Percentiles rank a stretch among this genome's conserved stretches.
Evolutionary conservation across 2,888 invertebrate genomes (phyloP).

Genomic region (Epinotia nisella): DNA sequence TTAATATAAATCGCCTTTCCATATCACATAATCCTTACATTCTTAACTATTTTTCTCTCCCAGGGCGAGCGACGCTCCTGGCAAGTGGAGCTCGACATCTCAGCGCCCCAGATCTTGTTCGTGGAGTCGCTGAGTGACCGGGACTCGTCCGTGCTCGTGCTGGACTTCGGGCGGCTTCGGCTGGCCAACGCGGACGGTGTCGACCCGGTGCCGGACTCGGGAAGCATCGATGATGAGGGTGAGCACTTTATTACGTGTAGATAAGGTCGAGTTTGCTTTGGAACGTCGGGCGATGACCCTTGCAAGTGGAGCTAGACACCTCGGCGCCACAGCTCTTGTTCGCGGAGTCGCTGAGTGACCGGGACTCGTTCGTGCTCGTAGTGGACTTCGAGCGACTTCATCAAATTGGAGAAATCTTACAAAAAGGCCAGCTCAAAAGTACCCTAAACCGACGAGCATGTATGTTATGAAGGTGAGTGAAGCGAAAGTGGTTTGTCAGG

Average conservation of each 20-base stretch:
- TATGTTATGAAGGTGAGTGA: too few relatives aligned
- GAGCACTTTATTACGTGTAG: background rate
- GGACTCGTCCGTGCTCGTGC: constrained; percentile 91
- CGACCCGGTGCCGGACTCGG: constrained; percentile 46
- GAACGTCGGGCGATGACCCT: background rate
- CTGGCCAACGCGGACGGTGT: constrained; percentile 65
- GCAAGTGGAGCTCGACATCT: constrained; percentile 96
- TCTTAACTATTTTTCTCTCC: background rate
- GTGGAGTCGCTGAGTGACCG: constrained; percentile 92
- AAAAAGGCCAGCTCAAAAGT: too few relatives aligned
- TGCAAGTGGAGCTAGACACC: constrained; percentile 84
- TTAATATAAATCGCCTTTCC: too few relatives aligned
- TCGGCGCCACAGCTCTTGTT: constrained; percentile 97
- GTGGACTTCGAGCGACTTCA: too few relatives aligned
- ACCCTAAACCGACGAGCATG: too few relatives aligned
- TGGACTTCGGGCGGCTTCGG: constrained; percentile 95
- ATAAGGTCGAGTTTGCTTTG: background rate
- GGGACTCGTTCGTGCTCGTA: too few relatives aligned
- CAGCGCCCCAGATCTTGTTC: constrained; percentile 96
- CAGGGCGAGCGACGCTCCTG: constrained; percentile 89
- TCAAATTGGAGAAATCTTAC: too few relatives aligned
- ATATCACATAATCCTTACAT: too few relatives aligned
- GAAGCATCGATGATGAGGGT: constrained; percentile 63
- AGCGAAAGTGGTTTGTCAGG: too few relatives aligned
- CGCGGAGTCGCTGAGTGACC: constrained; percentile 91